phyloP scores from a whole-genome alignment of 2,888 invertebrate species.

The Reticulitermes lucifugus region DNA sequence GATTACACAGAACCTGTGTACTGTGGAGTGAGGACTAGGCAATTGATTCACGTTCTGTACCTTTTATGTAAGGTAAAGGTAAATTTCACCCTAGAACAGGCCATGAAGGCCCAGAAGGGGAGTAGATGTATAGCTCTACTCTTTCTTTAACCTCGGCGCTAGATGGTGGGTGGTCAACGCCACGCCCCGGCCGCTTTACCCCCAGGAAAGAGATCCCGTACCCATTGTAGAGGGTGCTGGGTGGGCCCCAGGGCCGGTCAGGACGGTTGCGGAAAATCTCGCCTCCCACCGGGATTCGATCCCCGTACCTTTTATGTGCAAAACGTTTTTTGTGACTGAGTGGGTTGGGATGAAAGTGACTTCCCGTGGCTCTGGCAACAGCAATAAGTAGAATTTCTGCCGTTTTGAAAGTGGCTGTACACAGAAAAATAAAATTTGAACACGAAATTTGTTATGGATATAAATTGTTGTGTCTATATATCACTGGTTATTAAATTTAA shows the following conservation, averaged over 20 bases:
- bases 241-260: too few relatives aligned
- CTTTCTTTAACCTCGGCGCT: too few relatives aligned
- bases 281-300: too few relatives aligned
- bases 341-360: background rate
- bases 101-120: too few relatives aligned
- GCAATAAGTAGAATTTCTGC: background rate
- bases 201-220: too few relatives aligned
- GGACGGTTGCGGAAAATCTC: too few relatives aligned
- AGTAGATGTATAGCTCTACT: too few relatives aligned
- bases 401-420: background rate
- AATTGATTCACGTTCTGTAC: background rate
- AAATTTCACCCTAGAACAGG: too few relatives aligned
- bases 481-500: background rate
- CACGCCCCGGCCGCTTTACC: too few relatives aligned
- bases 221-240: too few relatives aligned
- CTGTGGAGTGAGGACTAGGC: background rate
- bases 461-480: background rate
- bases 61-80: background rate
- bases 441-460: background rate
- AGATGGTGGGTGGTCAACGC: too few relatives aligned
- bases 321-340: background rate
- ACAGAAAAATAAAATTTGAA: background rate
- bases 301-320: background rate
- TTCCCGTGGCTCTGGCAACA: background rate
- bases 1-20: background rate